These are phyloP conservation scores for Megaceryle torquata DNA, from an alignment of 2,113 vertebrate genomes.

Conservation along the genomic window DNA sequence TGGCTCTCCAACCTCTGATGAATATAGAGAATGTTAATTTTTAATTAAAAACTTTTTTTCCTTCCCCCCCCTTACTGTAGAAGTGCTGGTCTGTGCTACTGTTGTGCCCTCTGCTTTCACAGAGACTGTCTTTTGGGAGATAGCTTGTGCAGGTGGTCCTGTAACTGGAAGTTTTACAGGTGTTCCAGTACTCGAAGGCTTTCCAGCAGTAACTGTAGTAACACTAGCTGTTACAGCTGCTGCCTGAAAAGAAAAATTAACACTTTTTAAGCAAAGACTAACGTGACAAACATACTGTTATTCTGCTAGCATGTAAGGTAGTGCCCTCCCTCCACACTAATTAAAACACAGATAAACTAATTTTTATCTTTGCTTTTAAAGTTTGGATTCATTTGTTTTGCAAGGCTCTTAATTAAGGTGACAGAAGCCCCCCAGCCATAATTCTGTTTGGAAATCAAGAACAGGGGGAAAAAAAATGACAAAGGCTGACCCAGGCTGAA, in stretches of 20 bases:
- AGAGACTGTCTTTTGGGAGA: conserved; percentile 46
- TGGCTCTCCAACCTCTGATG: conserved; percentile 38
- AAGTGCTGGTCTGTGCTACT: conserved; percentile 57
- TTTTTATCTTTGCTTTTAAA: background rate
- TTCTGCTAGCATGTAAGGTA: background rate
- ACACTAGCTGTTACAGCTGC: conserved; percentile 62
- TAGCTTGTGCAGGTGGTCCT: conserved; percentile 51
- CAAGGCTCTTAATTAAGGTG: background rate
- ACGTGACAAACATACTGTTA: conserved; percentile 4
- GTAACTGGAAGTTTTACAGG: conserved; percentile 66
- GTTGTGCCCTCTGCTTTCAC: conserved; percentile 63
- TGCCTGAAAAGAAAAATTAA: conserved; percentile 70
- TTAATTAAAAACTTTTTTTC: conserved; percentile 10
- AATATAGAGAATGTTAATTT: conserved; percentile 34
- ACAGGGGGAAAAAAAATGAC: background rate
- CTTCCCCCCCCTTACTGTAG: conserved; percentile 67
- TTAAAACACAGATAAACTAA: background rate
- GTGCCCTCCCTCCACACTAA: background rate
- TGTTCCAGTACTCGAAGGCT: conserved; percentile 64
- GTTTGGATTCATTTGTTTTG: background rate
- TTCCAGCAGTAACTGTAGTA: conserved; percentile 63
- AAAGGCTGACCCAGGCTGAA: background rate
- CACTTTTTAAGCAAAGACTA: conserved; percentile 29
- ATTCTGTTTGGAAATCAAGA: background rate
- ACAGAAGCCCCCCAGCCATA: background rate